Evolutionary conservation across 2,113 vertebrate species (phyloP), one percentile per base, ranked within the genome.

Genomic region (Corapipo altera): DNA sequence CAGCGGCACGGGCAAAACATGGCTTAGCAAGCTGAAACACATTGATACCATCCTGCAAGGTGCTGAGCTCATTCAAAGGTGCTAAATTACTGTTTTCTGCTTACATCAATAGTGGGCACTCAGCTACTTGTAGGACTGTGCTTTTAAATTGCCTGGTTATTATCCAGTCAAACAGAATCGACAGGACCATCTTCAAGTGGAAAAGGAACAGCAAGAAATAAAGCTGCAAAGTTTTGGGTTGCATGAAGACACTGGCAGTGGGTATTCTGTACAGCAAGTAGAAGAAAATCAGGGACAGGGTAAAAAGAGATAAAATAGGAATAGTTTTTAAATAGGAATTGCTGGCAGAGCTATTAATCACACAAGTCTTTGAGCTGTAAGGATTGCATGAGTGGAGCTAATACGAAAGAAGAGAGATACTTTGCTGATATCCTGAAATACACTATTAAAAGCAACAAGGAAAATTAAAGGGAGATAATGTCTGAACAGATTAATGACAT

Each of bases 341-440:
- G 46, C 62, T 96, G 91, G 94, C 95, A 96, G 93, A 74, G 69
- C 89, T 94, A 85, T 97, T 96, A 96, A 97, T 97, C 96, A 97
- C 43, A 6, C 19, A 51, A 70, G 54, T 74, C 84, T 97, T 88
- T 32, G 66, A 95, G 93, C 67, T 73, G n/a, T 66, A 64, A 71
- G 69, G 82, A 17, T 72, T 92, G 69, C 62, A 12, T 57, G 89
- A 96, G 44, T 1, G 6, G 27, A 81, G 72, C 71, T 61, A 75
- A 88, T 82, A 85, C 5, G 15, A 44, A 87, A 91, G 67, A 30
- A 77, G 67, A 81, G 49, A 93, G 74, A 85, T 83, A 49, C 71
- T 78, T 49, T 28, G n/a, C 59, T 0, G 41, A 59, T 81, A 97
- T 48, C 71, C 95, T 84, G 57, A 88, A 94, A 93, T 55, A 39